Conservation (phyloP, 2,888 invertebrate genomes). For the Drosophila quinaria region DNA sequence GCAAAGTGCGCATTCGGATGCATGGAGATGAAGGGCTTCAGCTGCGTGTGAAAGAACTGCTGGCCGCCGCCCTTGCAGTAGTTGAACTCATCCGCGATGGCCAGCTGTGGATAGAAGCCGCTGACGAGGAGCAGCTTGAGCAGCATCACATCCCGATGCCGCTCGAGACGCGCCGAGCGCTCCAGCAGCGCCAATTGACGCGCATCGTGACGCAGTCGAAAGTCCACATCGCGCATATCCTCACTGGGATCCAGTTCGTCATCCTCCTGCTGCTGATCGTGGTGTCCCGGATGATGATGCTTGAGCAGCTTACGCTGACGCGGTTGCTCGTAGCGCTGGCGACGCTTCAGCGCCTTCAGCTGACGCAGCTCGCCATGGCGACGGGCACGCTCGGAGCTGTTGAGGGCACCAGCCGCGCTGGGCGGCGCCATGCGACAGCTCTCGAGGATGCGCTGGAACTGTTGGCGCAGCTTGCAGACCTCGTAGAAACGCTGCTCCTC, state of each 20-base stretch:
- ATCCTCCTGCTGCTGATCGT: slow-evolving; percentile 83
- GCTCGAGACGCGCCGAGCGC: slow-evolving; percentile 88
- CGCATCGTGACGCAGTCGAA: slow-evolving; percentile 92
- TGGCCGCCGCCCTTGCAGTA: slow-evolving; percentile 93
- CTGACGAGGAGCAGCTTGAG: slow-evolving; percentile 94
- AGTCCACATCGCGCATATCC: slow-evolving; percentile 93
- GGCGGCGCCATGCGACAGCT: slow-evolving; percentile 87
- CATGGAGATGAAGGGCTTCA: slow-evolving; percentile 95
- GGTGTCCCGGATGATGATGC: slow-evolving; percentile 74
- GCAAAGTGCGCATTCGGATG: slow-evolving; percentile 97
- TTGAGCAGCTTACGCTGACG: slow-evolving; percentile 88
- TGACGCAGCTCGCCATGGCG: slow-evolving; percentile 96
- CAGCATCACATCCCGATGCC: slow-evolving; percentile 89
- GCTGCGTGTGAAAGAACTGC: slow-evolving; percentile 93
- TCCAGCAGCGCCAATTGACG: slow-evolving; percentile 90
- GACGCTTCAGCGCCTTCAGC: slow-evolving; percentile 92
- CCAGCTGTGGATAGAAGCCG: slow-evolving; percentile 97
- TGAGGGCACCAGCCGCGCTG: slow-evolving; percentile 86
- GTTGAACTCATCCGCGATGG: slow-evolving; percentile 97
- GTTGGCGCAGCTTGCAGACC: slow-evolving; percentile 95
- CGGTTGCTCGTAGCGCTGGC: slow-evolving; percentile 90
- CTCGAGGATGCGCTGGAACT: slow-evolving; percentile 93
- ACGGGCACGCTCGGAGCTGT: slow-evolving; percentile 91
- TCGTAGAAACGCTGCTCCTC: slow-evolving; percentile 99
- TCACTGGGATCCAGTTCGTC: slow-evolving; percentile 86